Evolutionary conservation across 1,140 invertebrate species (phyloP).

Genomic region (Caenorhabditis tropicalis): DNA sequence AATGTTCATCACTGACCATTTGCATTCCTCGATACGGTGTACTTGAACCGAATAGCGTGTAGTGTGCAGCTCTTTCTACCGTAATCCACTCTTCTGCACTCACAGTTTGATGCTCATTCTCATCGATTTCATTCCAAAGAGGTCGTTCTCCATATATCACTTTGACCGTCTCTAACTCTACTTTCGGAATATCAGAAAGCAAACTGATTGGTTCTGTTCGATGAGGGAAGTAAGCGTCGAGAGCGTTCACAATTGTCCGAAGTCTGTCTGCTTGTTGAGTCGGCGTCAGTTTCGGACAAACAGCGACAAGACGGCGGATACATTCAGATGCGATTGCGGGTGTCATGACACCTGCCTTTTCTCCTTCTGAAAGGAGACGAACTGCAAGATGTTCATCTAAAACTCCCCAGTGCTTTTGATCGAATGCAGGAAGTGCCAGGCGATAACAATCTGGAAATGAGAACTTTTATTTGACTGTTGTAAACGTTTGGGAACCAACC

Average conservation of each 20-base stretch:
- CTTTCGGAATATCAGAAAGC: not conserved
- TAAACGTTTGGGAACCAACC: not conserved
- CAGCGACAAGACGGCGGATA: slow-evolving; percentile 7
- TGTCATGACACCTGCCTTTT: slow-evolving; percentile 9
- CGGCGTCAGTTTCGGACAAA: not conserved
- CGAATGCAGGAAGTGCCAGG: slow-evolving; percentile 26
- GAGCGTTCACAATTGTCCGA: not conserved
- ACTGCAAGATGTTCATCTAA: slow-evolving; percentile 31
- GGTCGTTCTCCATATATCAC: slow-evolving; percentile 15
- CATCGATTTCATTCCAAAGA: slow-evolving; percentile 9
- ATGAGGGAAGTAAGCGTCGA: not conserved
- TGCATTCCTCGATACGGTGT: slow-evolving; percentile 28
- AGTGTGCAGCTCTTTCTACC: slow-evolving; percentile 9
- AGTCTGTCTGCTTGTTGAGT: not conserved
- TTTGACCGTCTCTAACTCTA: not conserved
- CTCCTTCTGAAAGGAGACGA: not conserved
- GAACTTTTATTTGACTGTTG: not conserved
- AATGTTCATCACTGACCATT: slow-evolving; percentile 36
- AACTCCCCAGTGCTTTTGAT: slow-evolving; percentile 43
- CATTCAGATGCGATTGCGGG: not conserved
- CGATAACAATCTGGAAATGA: slow-evolving; percentile 43
- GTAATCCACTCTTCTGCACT: not conserved
- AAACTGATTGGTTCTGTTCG: not conserved
- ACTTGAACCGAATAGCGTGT: not conserved
- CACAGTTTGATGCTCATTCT: slow-evolving; percentile 29